Conservation (phyloP, 2,888 invertebrate species). For the Brenthis ino region DNA sequence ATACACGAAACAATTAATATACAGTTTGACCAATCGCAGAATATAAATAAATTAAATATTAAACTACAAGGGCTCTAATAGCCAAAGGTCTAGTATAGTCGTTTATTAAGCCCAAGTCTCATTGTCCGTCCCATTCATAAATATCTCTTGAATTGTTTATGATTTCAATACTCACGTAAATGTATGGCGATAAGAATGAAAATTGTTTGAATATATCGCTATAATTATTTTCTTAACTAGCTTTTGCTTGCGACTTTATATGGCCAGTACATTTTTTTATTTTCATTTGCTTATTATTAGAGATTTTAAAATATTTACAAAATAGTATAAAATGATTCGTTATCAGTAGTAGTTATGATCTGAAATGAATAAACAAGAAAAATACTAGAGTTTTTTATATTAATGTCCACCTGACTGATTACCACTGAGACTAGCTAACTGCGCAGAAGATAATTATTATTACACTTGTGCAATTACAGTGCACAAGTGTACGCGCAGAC, state of each 20-base stretch:
- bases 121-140: conserved; percentile 29
- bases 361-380: too few species aligned
- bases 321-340: too few species aligned
- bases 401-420: too few species aligned
- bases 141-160: conserved; percentile 27
- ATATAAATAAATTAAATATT: conserved; percentile 2
- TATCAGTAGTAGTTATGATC: too few species aligned
- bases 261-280: too few species aligned
- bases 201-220: conserved; percentile 15
- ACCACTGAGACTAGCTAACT: too few species aligned
- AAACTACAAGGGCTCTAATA: conserved; percentile 9
- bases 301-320: too few species aligned
- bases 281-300: too few species aligned
- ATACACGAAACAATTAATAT: neutral
- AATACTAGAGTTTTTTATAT: too few species aligned
- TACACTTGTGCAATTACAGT: too few species aligned
- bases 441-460: too few species aligned
- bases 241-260: neutral
- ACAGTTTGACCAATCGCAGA: neutral
- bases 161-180: conserved; percentile 25
- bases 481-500: too few species aligned
- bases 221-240: conserved; percentile 14
- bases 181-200: conserved; percentile 22
- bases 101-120: conserved; percentile 17
- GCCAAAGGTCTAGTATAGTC: conserved; percentile 11